Percentiles rank a stretch among this genome's conserved stretches.
Evolutionary conservation across 2,797 vertebrate genomes (phyloP).

Genomic region (Gambelia wislizenii): DNA sequence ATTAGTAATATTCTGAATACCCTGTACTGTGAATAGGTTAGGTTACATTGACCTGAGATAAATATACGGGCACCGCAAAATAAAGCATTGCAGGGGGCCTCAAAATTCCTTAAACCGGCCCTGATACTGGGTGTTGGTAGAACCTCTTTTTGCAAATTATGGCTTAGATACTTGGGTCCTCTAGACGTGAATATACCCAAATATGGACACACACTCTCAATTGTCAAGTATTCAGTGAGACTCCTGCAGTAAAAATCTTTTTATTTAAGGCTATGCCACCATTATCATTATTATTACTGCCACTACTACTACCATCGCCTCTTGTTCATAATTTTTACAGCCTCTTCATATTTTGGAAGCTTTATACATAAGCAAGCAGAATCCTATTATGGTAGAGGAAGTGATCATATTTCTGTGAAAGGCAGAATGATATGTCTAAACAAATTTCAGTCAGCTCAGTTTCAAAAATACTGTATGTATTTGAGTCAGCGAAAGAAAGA

Average conservation of each 20-base stretch:
- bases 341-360: not conserved
- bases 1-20: too few relatives aligned
- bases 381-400: not conserved
- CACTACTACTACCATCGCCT: not conserved
- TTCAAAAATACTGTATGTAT: not conserved
- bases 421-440: not conserved
- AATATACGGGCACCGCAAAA: too few relatives aligned
- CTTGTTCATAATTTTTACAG: not conserved
- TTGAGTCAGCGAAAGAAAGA: not conserved
- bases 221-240: rapidly evolving
- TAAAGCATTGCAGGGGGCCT: too few relatives aligned
- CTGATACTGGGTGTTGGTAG: not conserved
- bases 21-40: too few relatives aligned
- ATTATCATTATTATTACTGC: not conserved
- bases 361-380: not conserved
- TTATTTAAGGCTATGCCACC: not conserved
- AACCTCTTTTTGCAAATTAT: constrained; percentile 34
- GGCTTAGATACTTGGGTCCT: constrained; percentile 13
- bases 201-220: not conserved
- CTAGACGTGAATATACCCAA: not conserved
- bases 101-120: too few relatives aligned
- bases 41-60: too few relatives aligned
- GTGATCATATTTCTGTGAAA: not conserved
- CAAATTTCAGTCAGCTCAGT: not conserved
- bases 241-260: not conserved